phyloP scores from a whole-genome alignment of 1,140 invertebrate genomes.

The Nomia melanderi region DNA sequence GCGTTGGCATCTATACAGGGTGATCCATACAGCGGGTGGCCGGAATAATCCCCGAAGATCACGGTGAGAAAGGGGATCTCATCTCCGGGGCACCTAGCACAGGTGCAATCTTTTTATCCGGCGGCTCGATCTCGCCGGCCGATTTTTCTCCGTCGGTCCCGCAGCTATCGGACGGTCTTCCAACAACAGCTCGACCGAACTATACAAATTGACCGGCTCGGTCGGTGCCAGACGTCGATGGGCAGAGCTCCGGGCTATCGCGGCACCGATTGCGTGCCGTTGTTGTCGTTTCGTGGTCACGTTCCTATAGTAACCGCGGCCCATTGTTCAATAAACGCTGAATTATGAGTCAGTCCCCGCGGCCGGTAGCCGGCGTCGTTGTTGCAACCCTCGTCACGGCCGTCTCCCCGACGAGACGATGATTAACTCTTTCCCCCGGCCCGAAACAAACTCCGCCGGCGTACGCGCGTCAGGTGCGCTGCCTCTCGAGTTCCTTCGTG shows the following conservation, averaged over 20 bases:
- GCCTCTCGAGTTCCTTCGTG: no score
- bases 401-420: constrained; percentile 7
- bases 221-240: background rate
- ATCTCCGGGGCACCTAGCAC: no score
- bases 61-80: no score
- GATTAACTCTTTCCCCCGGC: background rate
- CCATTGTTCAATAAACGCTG: constrained; percentile 68
- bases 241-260: background rate
- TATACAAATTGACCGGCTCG: constrained; percentile 21
- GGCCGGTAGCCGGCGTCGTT: background rate
- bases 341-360: constrained; percentile 62
- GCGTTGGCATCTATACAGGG: background rate
- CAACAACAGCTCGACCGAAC: constrained; percentile 2
- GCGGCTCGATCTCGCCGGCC: background rate
- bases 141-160: background rate
- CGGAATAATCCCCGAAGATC: no score
- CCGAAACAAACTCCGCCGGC: no score
- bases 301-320: constrained; percentile 62
- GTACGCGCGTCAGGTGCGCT: background rate
- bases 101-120: no score
- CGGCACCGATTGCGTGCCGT: constrained; percentile 50
- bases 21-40: background rate
- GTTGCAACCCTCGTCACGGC: background rate
- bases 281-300: constrained; percentile 56
- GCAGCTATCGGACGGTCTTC: background rate